phyloP scores from a whole-genome alignment of 2,888 invertebrate species.

The Drosophila demipolita region DNA sequence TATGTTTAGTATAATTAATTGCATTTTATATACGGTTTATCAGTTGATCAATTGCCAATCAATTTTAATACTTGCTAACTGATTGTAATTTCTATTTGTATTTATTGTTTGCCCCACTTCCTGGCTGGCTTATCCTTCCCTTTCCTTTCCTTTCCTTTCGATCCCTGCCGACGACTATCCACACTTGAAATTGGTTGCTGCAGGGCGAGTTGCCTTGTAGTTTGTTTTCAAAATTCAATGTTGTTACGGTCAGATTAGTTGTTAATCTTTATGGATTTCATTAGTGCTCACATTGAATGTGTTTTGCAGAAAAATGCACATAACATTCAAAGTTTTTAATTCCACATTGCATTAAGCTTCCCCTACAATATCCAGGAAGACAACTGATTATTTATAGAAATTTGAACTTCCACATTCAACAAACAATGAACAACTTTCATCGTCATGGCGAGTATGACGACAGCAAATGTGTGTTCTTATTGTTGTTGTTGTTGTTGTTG shows the following conservation, averaged over 20 bases:
- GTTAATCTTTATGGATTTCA: slow-evolving; percentile 60
- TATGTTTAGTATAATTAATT: slow-evolving; percentile 22
- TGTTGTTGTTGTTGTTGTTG: slow-evolving; percentile 25
- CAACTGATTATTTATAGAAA: slow-evolving; percentile 47
- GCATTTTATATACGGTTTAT: slow-evolving; percentile 2
- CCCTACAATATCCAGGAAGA: slow-evolving; percentile 21
- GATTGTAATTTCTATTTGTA: slow-evolving; percentile 7
- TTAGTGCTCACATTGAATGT: slow-evolving; percentile 32
- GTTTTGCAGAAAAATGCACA: slow-evolving; percentile 26
- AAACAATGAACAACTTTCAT: slow-evolving; percentile 14
- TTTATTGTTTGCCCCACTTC: slow-evolving; percentile 20
- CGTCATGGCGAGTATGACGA: slow-evolving; percentile 56
- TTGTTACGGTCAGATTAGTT: slow-evolving; percentile 54
- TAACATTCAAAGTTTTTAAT: slow-evolving; percentile 1
- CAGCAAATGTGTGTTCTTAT: slow-evolving; percentile 41
- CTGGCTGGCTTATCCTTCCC: neutral
- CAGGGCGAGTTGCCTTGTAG: slow-evolving; percentile 8
- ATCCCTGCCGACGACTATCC: neutral
- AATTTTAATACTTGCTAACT: slow-evolving; percentile 2
- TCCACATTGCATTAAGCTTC: neutral
- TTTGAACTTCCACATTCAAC: slow-evolving; percentile 53
- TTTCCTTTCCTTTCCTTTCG: neutral
- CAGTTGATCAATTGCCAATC: slow-evolving; percentile 4
- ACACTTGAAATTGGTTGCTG: neutral
- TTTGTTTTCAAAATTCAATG: slow-evolving; percentile 34